Percentiles rank a stretch among this genome's conserved stretches.
Evolutionary conservation across 2,113 vertebrate species (phyloP).

Genomic region (Tamias sibiricus): DNA sequence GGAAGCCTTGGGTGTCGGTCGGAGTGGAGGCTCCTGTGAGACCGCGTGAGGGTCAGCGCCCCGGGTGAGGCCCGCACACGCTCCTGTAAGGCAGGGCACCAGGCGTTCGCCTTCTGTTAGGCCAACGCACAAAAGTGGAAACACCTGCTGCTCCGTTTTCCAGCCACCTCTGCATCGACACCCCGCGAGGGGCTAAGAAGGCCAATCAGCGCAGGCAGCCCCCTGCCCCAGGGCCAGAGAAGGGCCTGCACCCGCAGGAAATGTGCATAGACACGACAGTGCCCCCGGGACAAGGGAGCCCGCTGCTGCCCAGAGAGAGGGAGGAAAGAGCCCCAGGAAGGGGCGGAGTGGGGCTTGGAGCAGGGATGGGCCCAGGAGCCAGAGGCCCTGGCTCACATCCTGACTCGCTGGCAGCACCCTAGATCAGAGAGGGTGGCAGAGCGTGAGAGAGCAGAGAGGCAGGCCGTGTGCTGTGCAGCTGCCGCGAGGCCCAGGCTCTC

Average conservation of each 20-base stretch:
- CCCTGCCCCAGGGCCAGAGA: rapidly evolving
- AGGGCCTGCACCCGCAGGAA: too few species aligned
- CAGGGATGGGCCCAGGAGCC: background rate
- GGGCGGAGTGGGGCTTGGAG: background rate
- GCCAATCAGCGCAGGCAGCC: rapidly evolving
- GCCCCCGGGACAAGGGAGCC: background rate
- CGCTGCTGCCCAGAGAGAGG: too few species aligned
- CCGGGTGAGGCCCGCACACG: background rate
- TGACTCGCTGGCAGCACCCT: too few species aligned
- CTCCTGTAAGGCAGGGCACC: too few species aligned
- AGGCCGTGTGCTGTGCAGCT: rapidly evolving
- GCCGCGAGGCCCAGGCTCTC: background rate
- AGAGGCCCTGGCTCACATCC: background rate
- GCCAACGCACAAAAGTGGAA: background rate
- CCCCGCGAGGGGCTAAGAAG: rapidly evolving
- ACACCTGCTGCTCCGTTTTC: background rate
- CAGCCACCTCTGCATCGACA: rapidly evolving
- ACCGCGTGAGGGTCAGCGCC: background rate
- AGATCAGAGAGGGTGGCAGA: too few species aligned
- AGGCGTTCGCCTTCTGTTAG: background rate
- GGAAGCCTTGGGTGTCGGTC: background rate
- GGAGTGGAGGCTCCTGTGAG: too few species aligned
- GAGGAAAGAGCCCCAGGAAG: too few species aligned
- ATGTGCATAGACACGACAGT: rapidly evolving
- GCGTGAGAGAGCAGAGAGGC: background rate